A percentile compares a stretch with the other conserved stretches of the same genome.
phyloP scores from a whole-genome alignment of 2,797 vertebrate genomes.

The Chanos chanos region DNA sequence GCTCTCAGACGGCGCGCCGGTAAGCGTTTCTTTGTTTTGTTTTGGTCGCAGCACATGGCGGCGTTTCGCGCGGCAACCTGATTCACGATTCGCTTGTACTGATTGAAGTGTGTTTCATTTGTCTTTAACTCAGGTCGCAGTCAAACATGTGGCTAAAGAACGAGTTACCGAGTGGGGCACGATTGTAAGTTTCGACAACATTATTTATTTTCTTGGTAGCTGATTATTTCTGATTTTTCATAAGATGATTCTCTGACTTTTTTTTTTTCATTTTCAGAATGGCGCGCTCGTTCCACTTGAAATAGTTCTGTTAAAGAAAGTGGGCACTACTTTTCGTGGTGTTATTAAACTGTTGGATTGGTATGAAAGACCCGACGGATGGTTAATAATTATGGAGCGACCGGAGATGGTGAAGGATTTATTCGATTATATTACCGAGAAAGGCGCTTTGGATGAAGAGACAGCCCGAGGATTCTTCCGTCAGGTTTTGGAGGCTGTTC shows the following conservation, averaged over 20 bases:
- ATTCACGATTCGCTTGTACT: background rate
- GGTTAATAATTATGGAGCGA: constrained; percentile 91
- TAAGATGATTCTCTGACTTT: background rate
- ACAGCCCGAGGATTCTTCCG: constrained; percentile 89
- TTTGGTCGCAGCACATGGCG: constrained; percentile 45
- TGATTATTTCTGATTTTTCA: background rate
- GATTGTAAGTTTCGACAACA: constrained; percentile 73
- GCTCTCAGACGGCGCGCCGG: constrained; percentile 88
- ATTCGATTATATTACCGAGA: constrained; percentile 97
- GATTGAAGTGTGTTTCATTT: background rate
- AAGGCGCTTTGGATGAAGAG: constrained; percentile 90
- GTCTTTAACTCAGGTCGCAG: constrained; percentile 76
- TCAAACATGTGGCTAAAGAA: constrained; percentile 92
- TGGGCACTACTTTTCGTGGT: constrained; percentile 87
- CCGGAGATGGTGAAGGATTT: constrained; percentile 93
- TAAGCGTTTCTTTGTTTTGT: constrained; percentile 68
- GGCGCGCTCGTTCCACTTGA: constrained; percentile 88
- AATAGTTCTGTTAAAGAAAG: constrained; percentile 91
- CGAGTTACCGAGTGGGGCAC: constrained; percentile 90
- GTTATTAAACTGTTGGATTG: constrained; percentile 94
- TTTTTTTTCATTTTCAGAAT: constrained; percentile 61
- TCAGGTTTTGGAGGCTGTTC: constrained; percentile 91
- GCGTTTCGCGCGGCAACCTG: constrained; percentile 26
- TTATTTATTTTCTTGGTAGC: background rate
- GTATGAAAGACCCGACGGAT: constrained; percentile 92